Conservation (phyloP, 2,797 vertebrate genomes). For the Urocyon cinereoargenteus region DNA sequence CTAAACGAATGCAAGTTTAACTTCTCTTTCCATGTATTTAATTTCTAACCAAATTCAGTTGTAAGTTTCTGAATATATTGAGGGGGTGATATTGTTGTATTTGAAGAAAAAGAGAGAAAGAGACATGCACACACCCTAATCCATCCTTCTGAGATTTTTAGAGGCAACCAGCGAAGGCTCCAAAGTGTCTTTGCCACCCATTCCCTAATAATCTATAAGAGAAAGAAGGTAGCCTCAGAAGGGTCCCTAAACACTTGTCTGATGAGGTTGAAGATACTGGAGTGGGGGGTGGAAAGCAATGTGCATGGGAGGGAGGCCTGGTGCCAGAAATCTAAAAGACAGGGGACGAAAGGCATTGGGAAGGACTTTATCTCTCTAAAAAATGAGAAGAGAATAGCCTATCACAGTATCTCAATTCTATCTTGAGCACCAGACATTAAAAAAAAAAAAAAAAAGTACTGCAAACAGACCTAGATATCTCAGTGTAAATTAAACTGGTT, state of each 20-base stretch:
- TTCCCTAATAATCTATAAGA: background rate
- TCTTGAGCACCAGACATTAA: background rate
- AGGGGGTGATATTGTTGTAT: background rate
- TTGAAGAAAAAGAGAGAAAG: background rate
- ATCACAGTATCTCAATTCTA: slow-evolving; percentile 38
- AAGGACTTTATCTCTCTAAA: background rate
- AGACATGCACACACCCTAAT: background rate
- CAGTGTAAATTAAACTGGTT: slow-evolving; percentile 17
- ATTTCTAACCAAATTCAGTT: slow-evolving; percentile 45
- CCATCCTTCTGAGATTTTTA: background rate
- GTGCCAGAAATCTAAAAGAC: background rate
- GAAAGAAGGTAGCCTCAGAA: background rate
- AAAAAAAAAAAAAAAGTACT: slow-evolving; percentile 25
- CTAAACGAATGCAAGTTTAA: slow-evolving; percentile 66
- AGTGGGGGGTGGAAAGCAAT: background rate
- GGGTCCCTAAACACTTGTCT: background rate
- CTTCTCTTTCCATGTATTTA: slow-evolving; percentile 25
- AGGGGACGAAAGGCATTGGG: background rate
- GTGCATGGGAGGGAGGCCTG: background rate
- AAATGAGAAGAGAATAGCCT: slow-evolving; percentile 41
- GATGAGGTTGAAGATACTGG: background rate
- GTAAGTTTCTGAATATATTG: slow-evolving; percentile 12
- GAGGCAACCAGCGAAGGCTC: slow-evolving; percentile 25
- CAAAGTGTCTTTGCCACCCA: background rate
- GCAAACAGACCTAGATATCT: background rate